Conservation (phyloP, 2,113 vertebrate species). For the Daphoenositta chrysoptera region DNA sequence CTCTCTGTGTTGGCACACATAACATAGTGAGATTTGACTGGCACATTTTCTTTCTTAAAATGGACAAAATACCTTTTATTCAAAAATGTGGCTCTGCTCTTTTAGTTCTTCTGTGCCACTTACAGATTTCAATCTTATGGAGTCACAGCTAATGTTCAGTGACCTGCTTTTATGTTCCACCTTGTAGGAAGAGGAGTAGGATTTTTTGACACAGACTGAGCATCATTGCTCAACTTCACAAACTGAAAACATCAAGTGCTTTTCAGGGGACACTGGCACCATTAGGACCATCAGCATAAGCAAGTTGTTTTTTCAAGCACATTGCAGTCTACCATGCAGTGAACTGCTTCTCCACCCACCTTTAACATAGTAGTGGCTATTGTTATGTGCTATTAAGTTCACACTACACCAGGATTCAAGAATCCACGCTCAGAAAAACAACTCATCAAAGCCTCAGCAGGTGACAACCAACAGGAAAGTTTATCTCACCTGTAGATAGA, state of each 20-base stretch:
- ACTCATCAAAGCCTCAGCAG: not conserved
- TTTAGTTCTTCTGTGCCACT: not conserved
- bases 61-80: not conserved
- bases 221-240: not conserved
- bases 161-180: not conserved
- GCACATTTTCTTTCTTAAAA: not conserved
- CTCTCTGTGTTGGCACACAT: not conserved
- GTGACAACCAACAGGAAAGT: not conserved
- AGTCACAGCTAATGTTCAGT: not conserved
- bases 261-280: constrained; percentile 6
- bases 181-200: not conserved
- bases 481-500: not conserved
- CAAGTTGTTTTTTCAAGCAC: not conserved
- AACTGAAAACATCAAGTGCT: not conserved
- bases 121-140: not conserved
- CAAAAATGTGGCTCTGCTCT: not conserved
- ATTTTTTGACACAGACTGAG: not conserved
- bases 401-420: not conserved
- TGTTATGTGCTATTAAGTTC: not conserved
- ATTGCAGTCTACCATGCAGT: not conserved
- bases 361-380: not conserved
- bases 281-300: not conserved
- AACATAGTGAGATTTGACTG: not conserved
- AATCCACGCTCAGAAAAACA: not conserved
- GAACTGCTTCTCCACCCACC: not conserved